Conservation (phyloP, 2,888 invertebrate species). For the Lepidochrysops patricia region DNA sequence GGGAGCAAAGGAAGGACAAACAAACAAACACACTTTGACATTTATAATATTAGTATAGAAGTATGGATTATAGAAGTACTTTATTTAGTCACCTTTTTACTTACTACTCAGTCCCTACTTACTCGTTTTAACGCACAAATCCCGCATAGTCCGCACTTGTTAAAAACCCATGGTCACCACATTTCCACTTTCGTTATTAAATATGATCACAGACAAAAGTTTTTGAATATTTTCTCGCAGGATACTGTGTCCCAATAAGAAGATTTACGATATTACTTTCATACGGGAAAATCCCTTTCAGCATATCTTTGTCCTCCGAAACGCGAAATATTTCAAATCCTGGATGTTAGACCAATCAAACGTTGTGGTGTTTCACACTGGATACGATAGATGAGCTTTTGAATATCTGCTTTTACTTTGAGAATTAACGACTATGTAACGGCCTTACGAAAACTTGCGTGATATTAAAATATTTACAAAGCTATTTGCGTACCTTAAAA, state of each 20-base stretch:
- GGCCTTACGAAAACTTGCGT: not conserved
- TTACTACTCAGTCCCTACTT: no score
- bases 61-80: no score
- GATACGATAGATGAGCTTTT: not conserved
- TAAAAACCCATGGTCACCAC: conserved; percentile 14
- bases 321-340: not conserved
- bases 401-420: not conserved
- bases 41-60: no score
- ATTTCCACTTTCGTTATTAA: conserved; percentile 23
- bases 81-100: no score
- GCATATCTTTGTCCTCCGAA: conserved; percentile 6
- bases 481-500: no score
- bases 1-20: no score
- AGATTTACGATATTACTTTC: conserved; percentile 1
- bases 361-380: not conserved
- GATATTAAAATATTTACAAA: no score
- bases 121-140: no score
- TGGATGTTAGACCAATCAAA: conserved; percentile 2
- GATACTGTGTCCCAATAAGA: conserved; percentile 11
- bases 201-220: conserved; percentile 23
- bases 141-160: not conserved
- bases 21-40: no score
- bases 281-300: not conserved
- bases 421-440: not conserved
- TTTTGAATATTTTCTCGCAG: conserved; percentile 19